These are phyloP conservation scores for Eulemur rubriventer DNA, from an alignment of 2,797 vertebrate species.

Conservation along the genomic window DNA sequence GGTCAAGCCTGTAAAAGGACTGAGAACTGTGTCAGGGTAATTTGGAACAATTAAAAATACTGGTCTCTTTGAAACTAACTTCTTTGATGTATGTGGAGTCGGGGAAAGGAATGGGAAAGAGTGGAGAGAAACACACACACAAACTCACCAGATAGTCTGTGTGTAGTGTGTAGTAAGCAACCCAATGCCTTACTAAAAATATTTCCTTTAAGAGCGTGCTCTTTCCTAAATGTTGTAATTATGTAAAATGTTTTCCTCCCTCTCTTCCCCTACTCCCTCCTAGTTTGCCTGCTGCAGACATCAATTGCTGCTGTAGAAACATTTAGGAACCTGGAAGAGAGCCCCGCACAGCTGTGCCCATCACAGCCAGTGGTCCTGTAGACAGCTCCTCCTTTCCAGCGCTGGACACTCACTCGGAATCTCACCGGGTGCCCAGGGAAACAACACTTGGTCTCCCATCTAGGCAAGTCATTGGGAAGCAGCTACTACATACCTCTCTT, in stretches of 20 bases:
- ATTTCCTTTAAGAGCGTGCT: conserved; percentile 61
- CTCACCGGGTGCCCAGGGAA: not conserved
- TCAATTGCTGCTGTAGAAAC: conserved; percentile 34
- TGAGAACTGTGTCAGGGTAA: conserved; percentile 22
- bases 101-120: conserved; percentile 14
- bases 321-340: not conserved
- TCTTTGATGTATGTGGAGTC: not conserved
- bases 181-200: conserved; percentile 68
- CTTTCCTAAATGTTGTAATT: conserved; percentile 70
- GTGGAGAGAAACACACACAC: not conserved
- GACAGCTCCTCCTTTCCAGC: not conserved
- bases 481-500: not conserved
- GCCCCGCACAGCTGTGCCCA: not conserved
- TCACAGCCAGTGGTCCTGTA: not conserved
- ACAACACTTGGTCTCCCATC: not conserved
- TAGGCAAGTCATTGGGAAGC: not conserved
- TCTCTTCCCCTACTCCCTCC: not conserved
- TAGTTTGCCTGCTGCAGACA: conserved; percentile 24
- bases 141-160: conserved; percentile 12
- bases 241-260: conserved; percentile 54
- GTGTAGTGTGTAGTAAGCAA: conserved; percentile 64
- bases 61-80: conserved; percentile 40
- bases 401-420: conserved; percentile 3
- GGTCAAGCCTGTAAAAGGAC: not conserved
- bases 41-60: conserved; percentile 36